Evolutionary conservation across 2,113 vertebrate genomes (phyloP).

Genomic region (Silurus asotus): DNA sequence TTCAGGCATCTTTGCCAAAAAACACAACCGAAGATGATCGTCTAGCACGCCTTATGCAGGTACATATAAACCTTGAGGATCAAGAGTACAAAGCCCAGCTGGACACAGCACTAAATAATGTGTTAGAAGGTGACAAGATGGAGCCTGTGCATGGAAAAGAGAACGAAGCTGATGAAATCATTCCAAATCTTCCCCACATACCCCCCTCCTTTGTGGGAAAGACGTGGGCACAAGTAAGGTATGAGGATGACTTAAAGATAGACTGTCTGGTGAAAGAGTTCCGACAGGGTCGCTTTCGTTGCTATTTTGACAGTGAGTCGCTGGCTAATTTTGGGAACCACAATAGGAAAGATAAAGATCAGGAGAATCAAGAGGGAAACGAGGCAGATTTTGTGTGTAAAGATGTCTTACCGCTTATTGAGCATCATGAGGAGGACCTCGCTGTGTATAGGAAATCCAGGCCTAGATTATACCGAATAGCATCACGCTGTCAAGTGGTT

Average conservation of each 20-base stretch:
- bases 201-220: conserved; percentile 87
- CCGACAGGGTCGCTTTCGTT: conserved; percentile 76
- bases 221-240: conserved; percentile 82
- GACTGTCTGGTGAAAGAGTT: conserved; percentile 82
- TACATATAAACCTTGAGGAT: conserved; percentile 75
- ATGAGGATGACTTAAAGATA: conserved; percentile 84
- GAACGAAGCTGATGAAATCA: conserved; percentile 70
- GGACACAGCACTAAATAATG: conserved; percentile 65
- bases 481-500: conserved; percentile 84
- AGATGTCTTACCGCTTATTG: conserved; percentile 64
- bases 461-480: conserved; percentile 68
- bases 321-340: conserved; percentile 69
- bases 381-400: conserved; percentile 49
- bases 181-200: conserved; percentile 78
- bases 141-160: conserved; percentile 42
- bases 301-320: conserved; percentile 83
- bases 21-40: conserved; percentile 63
- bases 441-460: conserved; percentile 56
- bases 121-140: conserved; percentile 26
- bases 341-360: conserved; percentile 49
- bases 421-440: conserved; percentile 57
- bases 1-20: conserved; percentile 65
- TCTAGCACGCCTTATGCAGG: conserved; percentile 72
- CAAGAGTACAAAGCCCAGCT: conserved; percentile 75
- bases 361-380: conserved; percentile 52